These are phyloP conservation scores for Pipistrellus pipistrellus DNA, from an alignment of 2,797 vertebrate genomes.

Conservation along the genomic window DNA sequence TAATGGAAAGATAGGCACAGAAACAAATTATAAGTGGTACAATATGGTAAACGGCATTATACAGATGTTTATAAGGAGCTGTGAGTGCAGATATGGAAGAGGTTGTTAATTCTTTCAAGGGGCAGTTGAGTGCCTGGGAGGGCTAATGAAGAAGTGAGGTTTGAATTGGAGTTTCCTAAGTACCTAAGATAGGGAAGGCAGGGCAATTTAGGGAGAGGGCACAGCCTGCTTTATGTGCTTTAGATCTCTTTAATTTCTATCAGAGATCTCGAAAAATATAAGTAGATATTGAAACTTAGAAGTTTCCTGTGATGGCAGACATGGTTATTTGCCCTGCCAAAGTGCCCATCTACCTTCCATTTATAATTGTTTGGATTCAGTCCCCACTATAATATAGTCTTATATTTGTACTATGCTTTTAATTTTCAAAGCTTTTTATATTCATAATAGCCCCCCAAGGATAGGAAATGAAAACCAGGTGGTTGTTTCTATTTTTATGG, in stretches of 20 bases:
- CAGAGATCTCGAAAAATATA: slow-evolving; percentile 14
- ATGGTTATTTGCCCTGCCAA: slow-evolving; percentile 52
- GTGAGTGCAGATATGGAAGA: neutral
- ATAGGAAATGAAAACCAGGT: slow-evolving; percentile 66
- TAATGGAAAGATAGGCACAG: neutral
- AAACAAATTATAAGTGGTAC: slow-evolving; percentile 31
- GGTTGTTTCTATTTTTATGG: slow-evolving; percentile 66
- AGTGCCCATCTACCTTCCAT: slow-evolving; percentile 69
- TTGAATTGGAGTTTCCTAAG: slow-evolving; percentile 39
- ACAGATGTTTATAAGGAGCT: neutral
- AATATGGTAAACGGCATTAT: neutral
- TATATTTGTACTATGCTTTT: slow-evolving; percentile 71
- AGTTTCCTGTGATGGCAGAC: slow-evolving; percentile 59
- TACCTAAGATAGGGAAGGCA: neutral
- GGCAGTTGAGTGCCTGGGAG: neutral
- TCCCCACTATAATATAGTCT: slow-evolving; percentile 56
- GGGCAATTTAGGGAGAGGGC: neutral
- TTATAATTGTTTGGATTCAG: slow-evolving; percentile 70
- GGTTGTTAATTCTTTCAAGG: slow-evolving; percentile 1
- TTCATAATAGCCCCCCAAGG: slow-evolving; percentile 9
- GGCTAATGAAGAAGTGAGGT: slow-evolving; percentile 25
- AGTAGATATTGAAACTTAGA: slow-evolving; percentile 29
- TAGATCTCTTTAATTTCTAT: slow-evolving; percentile 36
- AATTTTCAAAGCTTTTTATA: slow-evolving; percentile 72
- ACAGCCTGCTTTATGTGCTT: slow-evolving; percentile 7